A percentile compares a stretch with the other conserved stretches of the same genome.
Evolutionary conservation across 2,888 invertebrate species (phyloP).

Genomic region (Pristionchus exspectatus): DNA sequence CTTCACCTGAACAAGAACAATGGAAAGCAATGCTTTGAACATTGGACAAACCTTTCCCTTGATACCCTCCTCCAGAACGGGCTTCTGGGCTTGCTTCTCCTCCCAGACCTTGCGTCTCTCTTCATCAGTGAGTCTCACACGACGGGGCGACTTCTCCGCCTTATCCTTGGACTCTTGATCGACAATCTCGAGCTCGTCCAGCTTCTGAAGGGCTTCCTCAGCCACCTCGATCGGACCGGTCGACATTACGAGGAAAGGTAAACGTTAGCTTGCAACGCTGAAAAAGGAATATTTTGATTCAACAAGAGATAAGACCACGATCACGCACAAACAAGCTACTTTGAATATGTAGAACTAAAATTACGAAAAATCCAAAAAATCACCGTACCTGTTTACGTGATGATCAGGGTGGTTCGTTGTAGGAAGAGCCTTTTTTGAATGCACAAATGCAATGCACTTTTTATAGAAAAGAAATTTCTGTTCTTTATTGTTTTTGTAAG

Average conservation of each 20-base stretch:
- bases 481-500: no score
- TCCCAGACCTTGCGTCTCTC: constrained; percentile 67
- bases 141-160: constrained; percentile 40
- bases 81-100: constrained; percentile 68
- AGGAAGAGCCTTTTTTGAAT: no score
- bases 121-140: constrained; percentile 59
- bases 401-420: no score
- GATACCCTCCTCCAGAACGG: constrained; percentile 62
- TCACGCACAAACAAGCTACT: not conserved
- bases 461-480: no score
- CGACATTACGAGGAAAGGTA: constrained; percentile 55
- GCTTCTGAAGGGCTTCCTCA: constrained; percentile 61
- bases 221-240: constrained; percentile 59
- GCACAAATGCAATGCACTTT: no score
- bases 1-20: constrained; percentile 84
- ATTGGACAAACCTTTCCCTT: constrained; percentile 59
- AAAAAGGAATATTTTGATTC: not conserved
- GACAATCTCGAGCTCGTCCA: constrained; percentile 60
- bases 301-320: not conserved
- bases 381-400: no score
- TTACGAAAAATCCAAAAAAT: no score
- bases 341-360: not conserved
- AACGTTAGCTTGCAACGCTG: constrained; percentile 3
- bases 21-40: no score
- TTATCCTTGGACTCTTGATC: constrained; percentile 56